Base-by-base conservation (phyloP, 1,140 invertebrate genomes). In the Harpegnathos saltator region DNA sequence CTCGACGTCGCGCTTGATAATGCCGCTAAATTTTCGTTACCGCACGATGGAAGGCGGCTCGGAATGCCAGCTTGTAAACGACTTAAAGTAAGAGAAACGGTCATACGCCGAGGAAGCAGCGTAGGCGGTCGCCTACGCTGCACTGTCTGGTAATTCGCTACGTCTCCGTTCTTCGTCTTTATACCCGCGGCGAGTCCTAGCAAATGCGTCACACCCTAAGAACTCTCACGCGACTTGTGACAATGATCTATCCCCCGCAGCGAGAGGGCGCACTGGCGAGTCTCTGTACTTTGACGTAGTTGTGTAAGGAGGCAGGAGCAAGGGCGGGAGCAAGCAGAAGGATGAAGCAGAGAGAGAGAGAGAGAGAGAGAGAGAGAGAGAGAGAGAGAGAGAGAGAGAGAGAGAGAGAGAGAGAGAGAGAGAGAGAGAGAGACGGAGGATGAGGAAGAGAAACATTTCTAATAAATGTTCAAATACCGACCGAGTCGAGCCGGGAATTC, bases 11-110 rank as follows among this genome's bases (percentile, higher is more conserved):
- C 81, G 85, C 81, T 61, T 88, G 83, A 85, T 89, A 89, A 89
- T 81, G 83, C 86, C 62, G 78, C 78, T 89, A 89, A 88, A 89
- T 89, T 89, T 89, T 89, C 87, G 86, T 89, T 89, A 89, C 63
- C 72, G 44, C 58, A 24, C 56, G 63, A 78, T 78, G 73, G 74
- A 83, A 65, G 50, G 63, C 56, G 22, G 29, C 48, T 59, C 44
- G 38, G 52, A 33, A 44, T 50, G 33, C 48, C 26, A 33, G 54
- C 24, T 56, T 56, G 38, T 89, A 89, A 88, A 89, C 73, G 83
- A 88, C 72, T 84, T 82, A 85, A 89, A 89, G 86, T 88, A 89
- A 85, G 87, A 89, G 69, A 83, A 85, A 89, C 87, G 87, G 52
- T 83, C 87, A 83, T 82, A 77, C 68, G 66, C 48, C n/a, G n/a